Conservation (phyloP, 2,888 invertebrate genomes). For the Melangyna quadrimaculata region DNA sequence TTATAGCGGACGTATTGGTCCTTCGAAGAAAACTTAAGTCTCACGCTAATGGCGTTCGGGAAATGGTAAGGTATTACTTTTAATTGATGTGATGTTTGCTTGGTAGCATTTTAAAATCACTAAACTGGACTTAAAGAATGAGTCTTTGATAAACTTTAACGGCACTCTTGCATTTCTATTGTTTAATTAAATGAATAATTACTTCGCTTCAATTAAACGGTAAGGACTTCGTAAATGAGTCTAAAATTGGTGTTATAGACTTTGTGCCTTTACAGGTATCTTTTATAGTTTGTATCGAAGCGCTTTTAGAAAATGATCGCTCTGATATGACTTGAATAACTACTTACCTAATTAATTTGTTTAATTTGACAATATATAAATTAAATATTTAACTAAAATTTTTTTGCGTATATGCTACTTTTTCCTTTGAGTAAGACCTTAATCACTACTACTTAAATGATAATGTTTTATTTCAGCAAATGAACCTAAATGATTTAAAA, state of each 20-base stretch:
- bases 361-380: too few relatives aligned
- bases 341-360: too few relatives aligned
- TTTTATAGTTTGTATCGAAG: too few relatives aligned
- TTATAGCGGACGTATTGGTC: slow-evolving; percentile 1
- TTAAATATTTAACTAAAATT: too few relatives aligned
- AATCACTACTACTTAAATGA: too few relatives aligned
- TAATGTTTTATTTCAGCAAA: too few relatives aligned
- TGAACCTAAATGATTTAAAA: too few relatives aligned
- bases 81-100: slow-evolving; percentile 65
- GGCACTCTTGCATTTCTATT: neutral
- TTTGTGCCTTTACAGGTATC: too few relatives aligned
- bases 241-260: neutral
- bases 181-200: neutral
- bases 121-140: neutral
- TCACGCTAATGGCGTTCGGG: slow-evolving; percentile 49
- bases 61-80: slow-evolving; percentile 55
- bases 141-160: neutral
- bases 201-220: neutral
- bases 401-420: too few relatives aligned
- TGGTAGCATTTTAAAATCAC: slow-evolving; percentile 49
- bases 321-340: too few relatives aligned
- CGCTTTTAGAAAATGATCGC: too few relatives aligned
- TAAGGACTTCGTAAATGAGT: neutral
- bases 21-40: slow-evolving; percentile 31
- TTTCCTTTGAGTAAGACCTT: too few relatives aligned